These are phyloP conservation scores for Syritta pipiens DNA, from an alignment of 2,888 invertebrate species.

Conservation along the genomic window DNA sequence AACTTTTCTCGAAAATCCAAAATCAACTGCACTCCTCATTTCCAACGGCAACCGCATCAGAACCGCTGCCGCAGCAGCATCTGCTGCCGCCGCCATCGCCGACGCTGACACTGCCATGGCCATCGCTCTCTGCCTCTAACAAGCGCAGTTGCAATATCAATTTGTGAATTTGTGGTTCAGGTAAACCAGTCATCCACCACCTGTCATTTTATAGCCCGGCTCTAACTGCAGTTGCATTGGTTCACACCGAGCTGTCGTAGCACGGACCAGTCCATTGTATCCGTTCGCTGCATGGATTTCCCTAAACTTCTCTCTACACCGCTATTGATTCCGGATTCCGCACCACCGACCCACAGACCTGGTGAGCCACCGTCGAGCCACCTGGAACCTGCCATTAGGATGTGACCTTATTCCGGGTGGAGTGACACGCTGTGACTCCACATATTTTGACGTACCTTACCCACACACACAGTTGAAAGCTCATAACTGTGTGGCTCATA, in stretches of 20 bases:
- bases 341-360: no score
- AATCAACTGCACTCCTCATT: slow-evolving; percentile 2
- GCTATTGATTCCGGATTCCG: slow-evolving; percentile 34
- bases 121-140: background rate
- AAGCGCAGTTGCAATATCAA: slow-evolving; percentile 27
- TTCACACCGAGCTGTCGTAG: background rate
- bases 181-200: slow-evolving; percentile 29
- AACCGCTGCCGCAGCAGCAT: background rate
- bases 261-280: slow-evolving; percentile 1
- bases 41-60: background rate
- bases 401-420: slow-evolving; percentile 38
- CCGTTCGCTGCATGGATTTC: slow-evolving; percentile 2
- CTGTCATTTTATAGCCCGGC: slow-evolving; percentile 14
- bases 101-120: background rate
- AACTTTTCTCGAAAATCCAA: slow-evolving; percentile 3
- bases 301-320: background rate
- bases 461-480: background rate
- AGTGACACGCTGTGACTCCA: slow-evolving; percentile 14
- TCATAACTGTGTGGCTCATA: slow-evolving; percentile 10
- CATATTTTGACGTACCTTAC: slow-evolving; percentile 9
- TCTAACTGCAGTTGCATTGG: background rate
- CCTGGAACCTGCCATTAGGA: slow-evolving; percentile 21
- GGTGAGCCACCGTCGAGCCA: no score
- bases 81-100: background rate
- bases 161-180: slow-evolving; percentile 25